Base-by-base conservation (phyloP, 2,113 vertebrate genomes). In the Petrocephalus microphthalmus region DNA sequence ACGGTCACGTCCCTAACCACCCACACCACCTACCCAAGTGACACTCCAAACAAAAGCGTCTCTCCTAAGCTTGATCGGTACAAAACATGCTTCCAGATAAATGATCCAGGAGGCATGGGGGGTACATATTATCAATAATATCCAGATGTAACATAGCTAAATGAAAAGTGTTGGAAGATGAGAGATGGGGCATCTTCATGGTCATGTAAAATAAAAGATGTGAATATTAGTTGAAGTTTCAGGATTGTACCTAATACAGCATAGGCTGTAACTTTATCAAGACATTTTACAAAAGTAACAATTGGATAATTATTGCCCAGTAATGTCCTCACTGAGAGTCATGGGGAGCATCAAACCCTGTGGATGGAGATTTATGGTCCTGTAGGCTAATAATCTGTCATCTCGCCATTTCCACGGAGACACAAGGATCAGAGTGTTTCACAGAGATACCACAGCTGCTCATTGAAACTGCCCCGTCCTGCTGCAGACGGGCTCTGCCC, bases 381-480 rank as follows among this genome's bases (percentile, higher is more conserved):
- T 47, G 42, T 56, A 52, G 19, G 37, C 25, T 90, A 84, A 89
- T 90, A 88, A 87, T 49, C 37, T 56, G 25, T 29, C 81, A 51
- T 37, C 19, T 2, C 37, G 47, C 47, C 51, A 20, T 60, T 49
- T 57, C n/a, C 51, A 25, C 37, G 90, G 52, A 85, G 49, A 85
- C 29, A 33, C 10, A 51, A 33, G 29, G 15, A 54, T 56, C 52
- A 37, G 42, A 15, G 20, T 4, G 89, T 92, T 92, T 93, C 93
- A 90, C 86, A 71, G 92, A 94, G 91, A 91, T 90, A 89, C 25
- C 85, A 87, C 49, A 86, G 81, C 86, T 93, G 92, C 90, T 91
- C 90, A 89, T 91, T 91, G 90, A 90, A 91, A 88, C 93, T 87
- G 86, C 84, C 6, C 91, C 82, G 88, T 91, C 90, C 93, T 74